Evolutionary conservation across 2,113 vertebrate genomes (phyloP).

Genomic region (Parus major): DNA sequence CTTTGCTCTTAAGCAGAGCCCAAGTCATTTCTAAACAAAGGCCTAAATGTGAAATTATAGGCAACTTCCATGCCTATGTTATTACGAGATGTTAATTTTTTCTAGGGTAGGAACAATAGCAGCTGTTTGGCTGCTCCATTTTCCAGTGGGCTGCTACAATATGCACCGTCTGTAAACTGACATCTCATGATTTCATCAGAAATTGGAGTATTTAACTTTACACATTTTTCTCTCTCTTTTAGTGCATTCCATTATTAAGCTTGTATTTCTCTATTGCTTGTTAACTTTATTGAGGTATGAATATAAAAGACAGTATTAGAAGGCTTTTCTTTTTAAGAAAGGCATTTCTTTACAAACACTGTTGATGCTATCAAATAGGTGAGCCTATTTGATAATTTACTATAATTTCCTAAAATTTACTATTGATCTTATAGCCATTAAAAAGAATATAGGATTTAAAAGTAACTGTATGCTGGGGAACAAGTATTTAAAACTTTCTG

Average conservation of each 20-base stretch:
- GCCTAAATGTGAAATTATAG: constrained; percentile 73
- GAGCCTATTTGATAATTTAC: too few relatives aligned
- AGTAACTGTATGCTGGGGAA: neutral
- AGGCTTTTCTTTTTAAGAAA: constrained; percentile 4
- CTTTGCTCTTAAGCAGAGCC: constrained; percentile 70
- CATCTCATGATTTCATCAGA: constrained; percentile 23
- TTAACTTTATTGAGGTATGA: constrained; percentile 26
- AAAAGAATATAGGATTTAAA: neutral
- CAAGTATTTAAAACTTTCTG: neutral
- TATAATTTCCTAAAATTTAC: neutral
- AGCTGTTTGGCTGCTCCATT: constrained; percentile 51
- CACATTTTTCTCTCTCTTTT: neutral
- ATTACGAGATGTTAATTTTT: constrained; percentile 76
- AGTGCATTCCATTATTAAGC: constrained; percentile 10
- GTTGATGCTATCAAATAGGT: constrained; percentile 14
- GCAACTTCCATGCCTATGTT: constrained; percentile 75
- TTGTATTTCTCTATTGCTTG: constrained; percentile 18
- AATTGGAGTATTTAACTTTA: constrained; percentile 23
- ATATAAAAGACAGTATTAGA: constrained; percentile 23
- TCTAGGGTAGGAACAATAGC: constrained; percentile 58
- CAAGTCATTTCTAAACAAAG: constrained; percentile 72
- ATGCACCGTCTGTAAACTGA: neutral
- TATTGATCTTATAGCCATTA: neutral
- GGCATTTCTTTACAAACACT: neutral
- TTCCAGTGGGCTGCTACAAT: constrained; percentile 36